Evolutionary conservation across 2,797 vertebrate genomes (phyloP).

Genomic region (Cossypha polioptera): DNA sequence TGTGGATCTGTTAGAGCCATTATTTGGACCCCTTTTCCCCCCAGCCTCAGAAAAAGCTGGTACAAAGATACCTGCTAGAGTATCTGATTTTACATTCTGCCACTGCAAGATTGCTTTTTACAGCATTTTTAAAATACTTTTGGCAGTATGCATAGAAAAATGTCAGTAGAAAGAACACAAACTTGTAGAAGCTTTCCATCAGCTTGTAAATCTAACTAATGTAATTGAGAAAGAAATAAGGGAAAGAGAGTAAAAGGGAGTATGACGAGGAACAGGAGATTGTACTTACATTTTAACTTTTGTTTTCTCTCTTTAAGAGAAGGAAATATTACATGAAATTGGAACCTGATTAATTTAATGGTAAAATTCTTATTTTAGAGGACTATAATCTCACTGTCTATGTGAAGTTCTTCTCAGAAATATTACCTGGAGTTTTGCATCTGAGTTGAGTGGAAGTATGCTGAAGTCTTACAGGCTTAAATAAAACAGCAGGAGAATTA

Average conservation of each 20-base stretch:
- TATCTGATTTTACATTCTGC: not conserved
- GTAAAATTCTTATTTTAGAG: not conserved
- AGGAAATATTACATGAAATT: not conserved
- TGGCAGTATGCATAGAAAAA: not conserved
- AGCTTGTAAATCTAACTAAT: not conserved
- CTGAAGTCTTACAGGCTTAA: not conserved
- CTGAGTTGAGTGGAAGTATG: not conserved
- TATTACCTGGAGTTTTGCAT: not conserved
- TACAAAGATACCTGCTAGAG: not conserved
- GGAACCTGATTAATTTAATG: not conserved
- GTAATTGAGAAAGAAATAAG: not conserved
- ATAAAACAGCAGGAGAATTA: not conserved
- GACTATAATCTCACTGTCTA: not conserved
- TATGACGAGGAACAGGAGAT: not conserved
- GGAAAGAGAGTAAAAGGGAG: not conserved
- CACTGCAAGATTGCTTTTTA: not conserved
- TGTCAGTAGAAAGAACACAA: not conserved
- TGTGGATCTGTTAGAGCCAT: not conserved
- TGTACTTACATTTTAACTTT: not conserved
- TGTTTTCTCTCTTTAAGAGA: not conserved
- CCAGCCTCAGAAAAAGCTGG: not conserved
- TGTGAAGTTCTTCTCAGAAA: not conserved
- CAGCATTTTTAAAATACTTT: not conserved
- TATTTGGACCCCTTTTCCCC: not conserved
- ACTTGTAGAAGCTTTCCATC: not conserved